These are phyloP conservation scores for Dexiosoma caninum DNA, from an alignment of 2,888 invertebrate species.

Conservation along the genomic window DNA sequence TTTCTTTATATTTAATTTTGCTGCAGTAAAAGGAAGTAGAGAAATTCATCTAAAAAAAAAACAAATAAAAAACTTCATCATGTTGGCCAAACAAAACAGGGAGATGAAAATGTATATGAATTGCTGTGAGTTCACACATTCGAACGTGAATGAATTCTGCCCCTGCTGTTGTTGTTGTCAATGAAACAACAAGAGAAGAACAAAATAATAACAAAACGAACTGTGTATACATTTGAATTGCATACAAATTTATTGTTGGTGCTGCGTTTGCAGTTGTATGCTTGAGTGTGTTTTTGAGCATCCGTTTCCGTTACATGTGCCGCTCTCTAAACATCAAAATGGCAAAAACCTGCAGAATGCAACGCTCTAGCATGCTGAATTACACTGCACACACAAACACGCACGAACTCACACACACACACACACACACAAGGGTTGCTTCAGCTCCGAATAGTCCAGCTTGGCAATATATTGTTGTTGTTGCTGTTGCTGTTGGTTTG, in stretches of 20 bases:
- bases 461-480: slow-evolving; percentile 21
- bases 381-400: neutral
- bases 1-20: slow-evolving; percentile 16
- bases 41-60: slow-evolving; percentile 31
- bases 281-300: slow-evolving; percentile 44
- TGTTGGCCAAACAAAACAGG: slow-evolving; percentile 57
- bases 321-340: slow-evolving; percentile 50
- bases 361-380: slow-evolving; percentile 47
- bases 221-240: slow-evolving; percentile 36
- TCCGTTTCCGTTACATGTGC: slow-evolving; percentile 61
- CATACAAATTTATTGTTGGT: slow-evolving; percentile 33
- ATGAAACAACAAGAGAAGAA: slow-evolving; percentile 2
- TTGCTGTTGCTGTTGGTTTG: neutral
- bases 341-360: slow-evolving; percentile 45
- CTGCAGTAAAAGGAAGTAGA: slow-evolving; percentile 42
- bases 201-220: slow-evolving; percentile 19
- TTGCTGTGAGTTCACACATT: neutral
- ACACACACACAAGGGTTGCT: neutral
- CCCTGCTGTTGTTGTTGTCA: slow-evolving; percentile 3
- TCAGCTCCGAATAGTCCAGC: slow-evolving; percentile 22
- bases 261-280: slow-evolving; percentile 2
- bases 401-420: neutral
- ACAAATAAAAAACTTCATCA: slow-evolving; percentile 60
- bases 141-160: neutral
- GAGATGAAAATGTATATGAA: slow-evolving; percentile 21